A percentile compares a stretch with the other conserved stretches of the same genome.
Conservation (phyloP, 2,888 invertebrate species). For the Thelaira solivaga region DNA sequence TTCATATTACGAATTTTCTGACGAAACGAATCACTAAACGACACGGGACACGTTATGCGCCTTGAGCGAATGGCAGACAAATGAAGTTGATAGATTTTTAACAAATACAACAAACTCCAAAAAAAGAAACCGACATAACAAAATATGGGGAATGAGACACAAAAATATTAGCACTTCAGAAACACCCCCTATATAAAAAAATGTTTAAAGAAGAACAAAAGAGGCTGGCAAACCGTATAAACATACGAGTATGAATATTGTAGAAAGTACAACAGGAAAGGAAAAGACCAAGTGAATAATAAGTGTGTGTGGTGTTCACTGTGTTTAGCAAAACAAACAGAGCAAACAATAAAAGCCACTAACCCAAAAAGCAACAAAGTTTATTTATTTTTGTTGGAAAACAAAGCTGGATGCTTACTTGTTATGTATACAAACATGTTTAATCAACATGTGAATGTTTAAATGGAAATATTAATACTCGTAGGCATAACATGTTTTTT, state of each 20-base stretch:
- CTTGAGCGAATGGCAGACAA: conserved; percentile 53
- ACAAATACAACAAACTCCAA: conserved; percentile 49
- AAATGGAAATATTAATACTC: neutral
- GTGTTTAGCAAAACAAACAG: neutral
- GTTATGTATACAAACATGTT: conserved; percentile 3
- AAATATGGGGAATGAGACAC: conserved; percentile 1
- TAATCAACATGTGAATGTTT: conserved; percentile 29
- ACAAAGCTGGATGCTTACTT: neutral
- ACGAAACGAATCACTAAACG: neutral
- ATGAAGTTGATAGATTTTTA: conserved; percentile 45
- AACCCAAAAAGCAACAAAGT: conserved; percentile 11
- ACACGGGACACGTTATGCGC: conserved; percentile 41
- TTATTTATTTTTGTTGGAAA: conserved; percentile 48
- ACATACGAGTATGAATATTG: conserved; percentile 18
- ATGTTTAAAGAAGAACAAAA: conserved; percentile 12
- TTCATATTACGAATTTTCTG: neutral
- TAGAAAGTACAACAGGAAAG: conserved; percentile 21
- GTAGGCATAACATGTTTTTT: neutral
- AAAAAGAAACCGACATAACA: conserved; percentile 15
- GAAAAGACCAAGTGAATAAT: conserved; percentile 23
- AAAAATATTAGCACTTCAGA: conserved; percentile 28
- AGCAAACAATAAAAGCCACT: neutral
- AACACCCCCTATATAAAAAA: conserved; percentile 57
- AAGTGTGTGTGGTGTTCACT: conserved; percentile 11
- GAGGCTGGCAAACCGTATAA: conserved; percentile 6